Evolutionary conservation across 1,140 invertebrate species (phyloP), one percentile per base, ranked within the genome.

Genomic region (Drosophila takahashii): DNA sequence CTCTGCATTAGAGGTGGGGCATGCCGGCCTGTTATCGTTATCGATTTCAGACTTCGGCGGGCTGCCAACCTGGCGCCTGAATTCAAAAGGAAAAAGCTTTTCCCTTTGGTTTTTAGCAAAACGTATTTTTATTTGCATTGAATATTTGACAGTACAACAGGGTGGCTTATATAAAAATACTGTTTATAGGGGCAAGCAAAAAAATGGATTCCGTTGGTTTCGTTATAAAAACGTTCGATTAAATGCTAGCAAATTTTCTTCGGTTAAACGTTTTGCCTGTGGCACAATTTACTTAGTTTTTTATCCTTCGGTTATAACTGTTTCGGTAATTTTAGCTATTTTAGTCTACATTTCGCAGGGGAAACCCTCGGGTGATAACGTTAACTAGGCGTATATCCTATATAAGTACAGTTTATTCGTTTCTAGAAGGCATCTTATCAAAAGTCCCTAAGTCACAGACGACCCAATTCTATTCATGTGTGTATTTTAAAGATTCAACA

Each of bases 371-470:
- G 34, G 29, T 13, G n/a, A 47, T 69, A 69, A 69, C 66, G 41
- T 29, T 52, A 44, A 52, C 29, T 69, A 70, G 42, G 34, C n/a
- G 26, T 56, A 51, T 39, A 50, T 77, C n/a, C 36, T 44, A 32
- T 37, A 67, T 79, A 78, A 72, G 50, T 69, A 58, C 59, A 56
- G 32, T 37, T 37, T 51, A 29, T 15, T 71, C 15, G 45, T 32
- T 69, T 69, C 39, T 9, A 64, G 47, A 83, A 84, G 80, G 79
- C 79, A 83, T 80, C 72, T 72, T 60, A 79, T 79, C 51, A 79
- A 79, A 72, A 79, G 37, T 72, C 44, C 45, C 42, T n/a, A 34
- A 34, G 18, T 71, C 65, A 8, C 15, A 16, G 47, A 27, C 48
- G 65, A 56, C 15, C 45, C n/a, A 16, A 44, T 16, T 15, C 27